phyloP scores from a whole-genome alignment of 2,797 vertebrate genomes.

The Melanotaenia parkinsoni region DNA sequence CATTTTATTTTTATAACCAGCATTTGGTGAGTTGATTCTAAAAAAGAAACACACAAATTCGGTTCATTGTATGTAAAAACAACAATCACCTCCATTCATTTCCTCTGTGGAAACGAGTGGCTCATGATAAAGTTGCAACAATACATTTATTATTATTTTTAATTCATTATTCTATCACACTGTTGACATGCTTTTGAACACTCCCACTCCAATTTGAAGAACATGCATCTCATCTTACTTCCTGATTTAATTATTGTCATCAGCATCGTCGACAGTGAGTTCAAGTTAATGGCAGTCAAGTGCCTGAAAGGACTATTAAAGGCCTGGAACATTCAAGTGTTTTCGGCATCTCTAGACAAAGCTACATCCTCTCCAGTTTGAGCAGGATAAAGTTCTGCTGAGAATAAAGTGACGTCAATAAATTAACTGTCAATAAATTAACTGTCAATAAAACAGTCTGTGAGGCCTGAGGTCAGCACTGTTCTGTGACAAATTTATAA shows the following conservation, averaged over 20 bases:
- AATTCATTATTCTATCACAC: background rate
- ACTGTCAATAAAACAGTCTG: too few relatives aligned
- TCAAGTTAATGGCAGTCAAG: background rate
- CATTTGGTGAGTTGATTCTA: background rate
- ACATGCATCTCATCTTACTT: background rate
- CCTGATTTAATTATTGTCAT: conserved; percentile 19
- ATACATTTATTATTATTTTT: background rate
- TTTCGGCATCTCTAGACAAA: background rate
- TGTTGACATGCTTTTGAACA: background rate
- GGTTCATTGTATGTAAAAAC: background rate
- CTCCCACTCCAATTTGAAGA: background rate
- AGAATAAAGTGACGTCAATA: too few relatives aligned
- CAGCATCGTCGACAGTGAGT: conserved; percentile 33
- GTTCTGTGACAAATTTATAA: too few relatives aligned
- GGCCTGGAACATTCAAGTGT: background rate
- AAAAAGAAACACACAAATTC: background rate
- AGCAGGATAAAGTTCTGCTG: too few relatives aligned
- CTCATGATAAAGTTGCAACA: background rate
- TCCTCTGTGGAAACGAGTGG: background rate
- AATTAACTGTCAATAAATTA: too few relatives aligned
- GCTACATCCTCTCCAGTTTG: too few relatives aligned
- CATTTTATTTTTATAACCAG: too few relatives aligned
- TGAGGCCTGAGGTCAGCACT: too few relatives aligned
- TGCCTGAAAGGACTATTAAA: background rate
- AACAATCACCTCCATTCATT: too few relatives aligned